Percentiles rank a stretch among this genome's conserved stretches.
These are phyloP conservation scores for Polypterus senegalus DNA, from an alignment of 2,113 vertebrate species.

Conservation along the genomic window DNA sequence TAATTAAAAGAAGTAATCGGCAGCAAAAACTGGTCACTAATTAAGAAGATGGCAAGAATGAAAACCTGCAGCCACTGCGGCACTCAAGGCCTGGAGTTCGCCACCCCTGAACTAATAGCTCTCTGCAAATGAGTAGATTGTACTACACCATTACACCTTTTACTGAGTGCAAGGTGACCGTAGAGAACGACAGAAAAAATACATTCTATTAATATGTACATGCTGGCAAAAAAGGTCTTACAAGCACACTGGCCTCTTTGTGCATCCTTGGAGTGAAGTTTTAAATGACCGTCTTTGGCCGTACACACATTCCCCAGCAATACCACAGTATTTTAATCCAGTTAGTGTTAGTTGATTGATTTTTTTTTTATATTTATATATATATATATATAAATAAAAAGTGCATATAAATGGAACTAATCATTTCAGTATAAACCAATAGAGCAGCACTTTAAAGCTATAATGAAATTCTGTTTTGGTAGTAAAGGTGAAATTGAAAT, in stretches of 20 bases:
- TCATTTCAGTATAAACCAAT: slow-evolving; percentile 10
- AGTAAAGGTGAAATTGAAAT: slow-evolving; percentile 35
- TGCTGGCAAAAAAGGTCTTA: slow-evolving; percentile 37
- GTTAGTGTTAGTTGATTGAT: slow-evolving; percentile 14
- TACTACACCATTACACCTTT: slow-evolving; percentile 22
- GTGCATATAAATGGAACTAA: slow-evolving; percentile 16
- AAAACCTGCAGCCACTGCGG: too few relatives aligned
- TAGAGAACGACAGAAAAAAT: slow-evolving; percentile 15
- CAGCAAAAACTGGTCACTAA: too few relatives aligned
- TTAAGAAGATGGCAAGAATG: too few relatives aligned
- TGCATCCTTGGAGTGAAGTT: slow-evolving; percentile 19
- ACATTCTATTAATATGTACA: slow-evolving; percentile 33
- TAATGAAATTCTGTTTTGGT: slow-evolving; percentile 8
- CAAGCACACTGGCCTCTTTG: slow-evolving; percentile 33
- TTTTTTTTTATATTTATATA: slow-evolving; percentile 3
- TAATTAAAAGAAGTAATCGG: too few relatives aligned
- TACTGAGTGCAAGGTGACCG: slow-evolving; percentile 27
- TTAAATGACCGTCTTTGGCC: slow-evolving; percentile 32
- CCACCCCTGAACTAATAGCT: too few relatives aligned
- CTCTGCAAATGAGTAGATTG: too few relatives aligned
- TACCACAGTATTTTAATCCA: slow-evolving; percentile 27
- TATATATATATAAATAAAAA: slow-evolving; percentile 1
- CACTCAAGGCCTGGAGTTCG: too few relatives aligned
- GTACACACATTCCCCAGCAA: slow-evolving; percentile 47
- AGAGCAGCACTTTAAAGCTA: slow-evolving; percentile 40